Conservation (phyloP, 1,140 invertebrate genomes). For the Zaprionus kolodkinae region DNA sequence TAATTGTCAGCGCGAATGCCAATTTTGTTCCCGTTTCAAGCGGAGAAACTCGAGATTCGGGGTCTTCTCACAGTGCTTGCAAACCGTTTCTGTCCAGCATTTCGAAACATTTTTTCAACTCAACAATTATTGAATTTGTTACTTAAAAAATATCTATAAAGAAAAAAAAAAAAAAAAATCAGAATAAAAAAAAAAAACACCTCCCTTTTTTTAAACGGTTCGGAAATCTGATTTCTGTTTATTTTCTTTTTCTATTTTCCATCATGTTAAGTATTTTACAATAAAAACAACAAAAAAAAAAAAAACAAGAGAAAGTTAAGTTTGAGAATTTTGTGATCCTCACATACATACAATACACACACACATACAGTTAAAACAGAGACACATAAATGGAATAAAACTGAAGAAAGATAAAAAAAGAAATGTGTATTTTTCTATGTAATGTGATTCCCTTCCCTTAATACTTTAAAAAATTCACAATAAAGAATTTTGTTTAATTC, state of each 20-base stretch:
- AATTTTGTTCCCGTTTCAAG: constrained; percentile 43
- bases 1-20: constrained; percentile 37
- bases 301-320: constrained; percentile 17
- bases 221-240: constrained; percentile 13
- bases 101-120: constrained; percentile 21
- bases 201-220: background rate
- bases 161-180: background rate
- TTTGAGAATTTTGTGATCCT: constrained; percentile 18
- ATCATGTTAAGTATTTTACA: background rate
- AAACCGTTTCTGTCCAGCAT: constrained; percentile 35
- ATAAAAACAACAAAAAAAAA: constrained; percentile 17
- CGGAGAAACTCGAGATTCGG: constrained; percentile 9
- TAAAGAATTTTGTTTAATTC: constrained; percentile 52
- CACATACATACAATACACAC: constrained; percentile 4
- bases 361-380: background rate
- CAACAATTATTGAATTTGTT: constrained; percentile 15
- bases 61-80: constrained; percentile 11
- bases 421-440: constrained; percentile 29
- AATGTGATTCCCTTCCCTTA: constrained; percentile 40
- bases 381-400: background rate
- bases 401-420: constrained; percentile 5
- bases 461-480: constrained; percentile 36
- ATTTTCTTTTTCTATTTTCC: constrained; percentile 1
- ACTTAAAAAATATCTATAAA: constrained; percentile 15
- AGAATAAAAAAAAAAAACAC: constrained; percentile 6